These are phyloP conservation scores for Crotalus viridis DNA, from an alignment of 2,113 vertebrate species.

Conservation along the genomic window DNA sequence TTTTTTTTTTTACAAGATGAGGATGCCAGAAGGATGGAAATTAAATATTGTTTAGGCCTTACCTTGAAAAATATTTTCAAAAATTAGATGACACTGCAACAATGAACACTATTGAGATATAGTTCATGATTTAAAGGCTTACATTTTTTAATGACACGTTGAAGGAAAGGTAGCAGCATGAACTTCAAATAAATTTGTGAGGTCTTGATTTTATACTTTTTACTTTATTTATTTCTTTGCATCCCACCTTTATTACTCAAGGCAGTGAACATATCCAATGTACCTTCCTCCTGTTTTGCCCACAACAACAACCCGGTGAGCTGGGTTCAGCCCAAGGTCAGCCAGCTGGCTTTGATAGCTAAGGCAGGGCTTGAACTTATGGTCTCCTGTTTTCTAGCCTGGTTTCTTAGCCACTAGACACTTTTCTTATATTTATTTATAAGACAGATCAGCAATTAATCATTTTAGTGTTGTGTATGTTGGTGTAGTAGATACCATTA, in stretches of 20 bases:
- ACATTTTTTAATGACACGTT: not conserved
- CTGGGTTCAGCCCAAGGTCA: not conserved
- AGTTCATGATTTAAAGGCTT: not conserved
- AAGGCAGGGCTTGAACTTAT: not conserved
- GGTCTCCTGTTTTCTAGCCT: not conserved
- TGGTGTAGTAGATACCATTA: not conserved
- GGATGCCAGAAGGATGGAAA: not conserved
- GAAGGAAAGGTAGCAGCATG: not conserved
- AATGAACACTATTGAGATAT: not conserved
- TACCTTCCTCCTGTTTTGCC: not conserved
- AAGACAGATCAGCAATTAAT: not conserved
- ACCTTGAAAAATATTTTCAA: slow-evolving; percentile 1
- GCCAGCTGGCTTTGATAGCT: not conserved
- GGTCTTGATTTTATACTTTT: not conserved
- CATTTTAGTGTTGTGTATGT: not conserved
- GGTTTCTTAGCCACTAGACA: not conserved
- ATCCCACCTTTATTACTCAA: not conserved
- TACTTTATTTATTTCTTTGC: not conserved
- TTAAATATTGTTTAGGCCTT: not conserved
- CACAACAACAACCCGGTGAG: not conserved
- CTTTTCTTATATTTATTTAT: slow-evolving; percentile 9
- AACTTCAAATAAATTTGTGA: not conserved
- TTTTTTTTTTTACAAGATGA: not conserved
- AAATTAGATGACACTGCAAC: not conserved
- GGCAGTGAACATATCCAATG: not conserved